A percentile compares a stretch with the other conserved stretches of the same genome.
These are phyloP conservation scores for Thaumetopoea pityocampa DNA, from an alignment of 1,140 invertebrate genomes.

Conservation along the genomic window DNA sequence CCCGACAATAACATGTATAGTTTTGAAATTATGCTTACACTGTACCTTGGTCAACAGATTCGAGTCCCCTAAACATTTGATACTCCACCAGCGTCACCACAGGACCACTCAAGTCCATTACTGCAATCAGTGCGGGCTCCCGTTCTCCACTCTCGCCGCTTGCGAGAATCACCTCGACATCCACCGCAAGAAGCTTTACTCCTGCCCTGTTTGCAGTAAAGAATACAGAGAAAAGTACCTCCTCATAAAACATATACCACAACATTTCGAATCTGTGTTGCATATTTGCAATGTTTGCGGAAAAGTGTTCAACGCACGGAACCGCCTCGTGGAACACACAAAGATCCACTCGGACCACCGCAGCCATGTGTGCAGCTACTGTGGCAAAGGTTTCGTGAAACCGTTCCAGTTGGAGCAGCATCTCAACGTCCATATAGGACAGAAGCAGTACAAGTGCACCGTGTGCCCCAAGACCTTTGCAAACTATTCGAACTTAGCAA, in stretches of 20 bases:
- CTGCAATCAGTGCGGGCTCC: slow-evolving; percentile 48
- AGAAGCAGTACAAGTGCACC: slow-evolving; percentile 43
- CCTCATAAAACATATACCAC: slow-evolving; percentile 41
- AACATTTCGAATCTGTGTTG: slow-evolving; percentile 51
- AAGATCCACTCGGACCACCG: slow-evolving; percentile 42
- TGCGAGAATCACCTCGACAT: slow-evolving; percentile 44
- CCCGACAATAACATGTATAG: background rate
- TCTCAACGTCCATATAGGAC: slow-evolving; percentile 46
- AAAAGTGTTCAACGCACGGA: slow-evolving; percentile 43
- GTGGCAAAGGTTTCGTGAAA: slow-evolving; percentile 48
- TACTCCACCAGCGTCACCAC: slow-evolving; percentile 44
- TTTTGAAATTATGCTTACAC: background rate
- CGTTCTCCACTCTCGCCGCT: slow-evolving; percentile 31
- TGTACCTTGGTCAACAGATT: slow-evolving; percentile 33
- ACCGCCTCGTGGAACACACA: slow-evolving; percentile 43
- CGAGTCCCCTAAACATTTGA: slow-evolving; percentile 38
- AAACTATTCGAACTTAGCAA: slow-evolving; percentile 44
- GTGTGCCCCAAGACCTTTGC: slow-evolving; percentile 51
- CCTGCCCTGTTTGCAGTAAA: slow-evolving; percentile 49
- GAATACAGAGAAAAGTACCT: slow-evolving; percentile 45
- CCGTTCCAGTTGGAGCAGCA: slow-evolving; percentile 39
- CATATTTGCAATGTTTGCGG: slow-evolving; percentile 60
- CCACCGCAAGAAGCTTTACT: slow-evolving; percentile 42
- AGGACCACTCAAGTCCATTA: slow-evolving; percentile 22
- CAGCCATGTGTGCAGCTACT: slow-evolving; percentile 40